These are phyloP conservation scores for Apis florea DNA, from an alignment of 1,140 invertebrate species.

Conservation along the genomic window DNA sequence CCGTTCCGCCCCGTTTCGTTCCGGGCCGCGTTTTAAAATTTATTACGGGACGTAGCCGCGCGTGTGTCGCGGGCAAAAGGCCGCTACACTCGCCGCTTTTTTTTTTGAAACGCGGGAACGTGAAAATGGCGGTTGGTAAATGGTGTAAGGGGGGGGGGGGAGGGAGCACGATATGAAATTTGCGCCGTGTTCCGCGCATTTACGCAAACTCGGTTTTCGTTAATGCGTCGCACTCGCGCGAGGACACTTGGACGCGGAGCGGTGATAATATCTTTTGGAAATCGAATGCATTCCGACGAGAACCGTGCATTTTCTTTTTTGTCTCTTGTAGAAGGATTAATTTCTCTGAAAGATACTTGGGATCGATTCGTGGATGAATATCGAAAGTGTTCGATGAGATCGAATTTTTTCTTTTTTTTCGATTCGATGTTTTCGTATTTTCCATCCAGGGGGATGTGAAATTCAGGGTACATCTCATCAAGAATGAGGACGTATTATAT, in stretches of 20 bases:
- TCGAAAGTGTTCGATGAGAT: no score
- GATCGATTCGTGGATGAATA: no score
- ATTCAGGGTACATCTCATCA: neutral
- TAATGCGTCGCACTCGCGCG: neutral
- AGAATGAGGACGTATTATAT: neutral
- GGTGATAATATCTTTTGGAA: neutral
- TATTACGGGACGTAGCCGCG: neutral
- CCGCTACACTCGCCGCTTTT: neutral
- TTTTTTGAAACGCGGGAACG: neutral
- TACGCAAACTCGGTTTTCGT: slow-evolving; percentile 18
- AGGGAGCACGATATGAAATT: neutral
- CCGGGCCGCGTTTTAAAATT: neutral
- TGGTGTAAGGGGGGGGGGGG: neutral
- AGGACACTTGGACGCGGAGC: neutral
- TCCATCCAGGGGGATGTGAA: no score
- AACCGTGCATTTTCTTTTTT: neutral
- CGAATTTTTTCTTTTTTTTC: no score
- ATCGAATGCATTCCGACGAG: neutral
- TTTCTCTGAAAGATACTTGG: neutral
- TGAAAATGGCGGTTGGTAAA: slow-evolving; percentile 14
- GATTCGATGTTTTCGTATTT: neutral
- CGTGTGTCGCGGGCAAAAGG: neutral
- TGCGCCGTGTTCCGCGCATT: neutral
- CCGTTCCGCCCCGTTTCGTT: neutral
- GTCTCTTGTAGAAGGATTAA: neutral